These are phyloP conservation scores for Myripristis jacobus DNA, from an alignment of 2,797 vertebrate genomes.

Conservation along the genomic window DNA sequence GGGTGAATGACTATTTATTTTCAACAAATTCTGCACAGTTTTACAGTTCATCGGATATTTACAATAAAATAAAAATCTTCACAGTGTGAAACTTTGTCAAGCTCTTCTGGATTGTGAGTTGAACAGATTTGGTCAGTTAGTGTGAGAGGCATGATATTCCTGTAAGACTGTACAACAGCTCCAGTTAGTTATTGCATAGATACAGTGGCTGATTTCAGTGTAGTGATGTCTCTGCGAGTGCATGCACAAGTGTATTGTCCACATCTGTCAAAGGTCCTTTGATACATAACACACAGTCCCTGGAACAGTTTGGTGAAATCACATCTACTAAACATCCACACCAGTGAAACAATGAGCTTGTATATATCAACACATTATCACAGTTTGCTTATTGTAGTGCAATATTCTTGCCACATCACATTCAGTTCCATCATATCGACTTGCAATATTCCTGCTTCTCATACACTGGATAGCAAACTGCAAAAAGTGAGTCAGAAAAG, in stretches of 20 bases:
- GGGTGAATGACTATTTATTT: slow-evolving; percentile 1
- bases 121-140: background rate
- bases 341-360: background rate
- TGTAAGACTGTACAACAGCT: too few relatives aligned
- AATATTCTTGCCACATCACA: background rate
- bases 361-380: background rate
- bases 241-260: too few relatives aligned
- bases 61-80: slow-evolving; percentile 3
- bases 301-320: background rate
- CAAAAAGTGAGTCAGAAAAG: background rate
- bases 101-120: background rate
- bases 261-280: background rate
- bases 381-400: background rate
- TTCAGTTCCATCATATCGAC: background rate
- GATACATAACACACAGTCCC: background rate
- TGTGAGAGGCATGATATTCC: background rate
- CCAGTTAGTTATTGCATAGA: too few relatives aligned
- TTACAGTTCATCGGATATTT: slow-evolving; percentile 1
- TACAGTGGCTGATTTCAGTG: too few relatives aligned
- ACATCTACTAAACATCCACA: background rate
- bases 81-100: background rate
- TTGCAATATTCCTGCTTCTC: background rate
- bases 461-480: background rate
- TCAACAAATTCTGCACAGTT: background rate
- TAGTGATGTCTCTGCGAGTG: too few relatives aligned